Conservation (phyloP, 2,888 invertebrate species). For the Nymphalis c-album region DNA sequence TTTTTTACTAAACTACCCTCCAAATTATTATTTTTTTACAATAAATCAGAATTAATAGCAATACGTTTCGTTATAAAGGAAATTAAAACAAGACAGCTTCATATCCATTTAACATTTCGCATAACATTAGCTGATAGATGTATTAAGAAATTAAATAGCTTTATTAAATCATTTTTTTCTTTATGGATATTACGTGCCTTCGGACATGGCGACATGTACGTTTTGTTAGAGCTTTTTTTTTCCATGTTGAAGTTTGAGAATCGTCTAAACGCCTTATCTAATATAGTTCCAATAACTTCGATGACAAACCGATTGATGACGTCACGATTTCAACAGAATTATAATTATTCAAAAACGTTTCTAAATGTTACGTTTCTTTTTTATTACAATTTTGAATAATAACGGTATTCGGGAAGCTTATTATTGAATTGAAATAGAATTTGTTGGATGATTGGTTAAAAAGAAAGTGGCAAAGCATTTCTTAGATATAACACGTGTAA, state of each 20-base stretch:
- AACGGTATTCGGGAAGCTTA: no score
- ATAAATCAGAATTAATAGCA: no score
- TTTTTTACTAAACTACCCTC: slow-evolving; percentile 12
- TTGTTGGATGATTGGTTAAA: no score
- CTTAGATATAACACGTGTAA: no score
- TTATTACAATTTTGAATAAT: no score
- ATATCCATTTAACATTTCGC: slow-evolving; percentile 43
- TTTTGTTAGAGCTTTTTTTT: slow-evolving; percentile 51
- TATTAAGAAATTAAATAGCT: slow-evolving; percentile 71
- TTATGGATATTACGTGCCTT: slow-evolving; percentile 76
- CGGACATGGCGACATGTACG: slow-evolving; percentile 57
- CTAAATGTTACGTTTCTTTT: no score
- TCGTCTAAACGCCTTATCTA: slow-evolving; percentile 4
- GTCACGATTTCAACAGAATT: not conserved
- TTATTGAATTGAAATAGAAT: no score
- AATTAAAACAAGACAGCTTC: slow-evolving; percentile 12
- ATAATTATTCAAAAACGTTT: not conserved
- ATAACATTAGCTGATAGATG: slow-evolving; percentile 53
- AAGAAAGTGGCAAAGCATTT: no score
- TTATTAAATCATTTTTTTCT: slow-evolving; percentile 68
- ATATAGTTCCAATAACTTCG: slow-evolving; percentile 4
- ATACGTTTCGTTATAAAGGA: no score
- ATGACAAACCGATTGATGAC: not conserved
- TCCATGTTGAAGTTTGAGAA: slow-evolving; percentile 42
- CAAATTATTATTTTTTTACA: not conserved